Conservation (phyloP, 1,140 invertebrate species). For the Hypothenemus hampei region DNA sequence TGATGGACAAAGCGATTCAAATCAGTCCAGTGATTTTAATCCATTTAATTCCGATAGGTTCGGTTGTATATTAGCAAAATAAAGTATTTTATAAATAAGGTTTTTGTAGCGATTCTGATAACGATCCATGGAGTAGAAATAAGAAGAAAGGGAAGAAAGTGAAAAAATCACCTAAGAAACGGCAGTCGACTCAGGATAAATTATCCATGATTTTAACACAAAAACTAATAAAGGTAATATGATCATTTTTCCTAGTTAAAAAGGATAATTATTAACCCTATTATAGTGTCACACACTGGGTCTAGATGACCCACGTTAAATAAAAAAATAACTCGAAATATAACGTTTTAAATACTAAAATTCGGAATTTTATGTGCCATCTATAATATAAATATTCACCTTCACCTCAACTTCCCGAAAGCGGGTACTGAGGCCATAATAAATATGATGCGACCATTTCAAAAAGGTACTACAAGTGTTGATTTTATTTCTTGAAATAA, state of each 20-base stretch:
- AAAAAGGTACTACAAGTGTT: too few relatives aligned
- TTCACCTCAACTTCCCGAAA: too few relatives aligned
- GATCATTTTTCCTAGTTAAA: background rate
- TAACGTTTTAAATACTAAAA: background rate
- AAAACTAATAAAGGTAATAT: constrained; percentile 43
- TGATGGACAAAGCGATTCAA: constrained; percentile 61
- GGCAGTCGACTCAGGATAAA: constrained; percentile 69
- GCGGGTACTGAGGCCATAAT: too few relatives aligned
- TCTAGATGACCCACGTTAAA: too few relatives aligned
- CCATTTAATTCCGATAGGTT: constrained; percentile 70
- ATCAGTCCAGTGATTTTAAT: constrained; percentile 77
- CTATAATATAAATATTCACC: background rate
- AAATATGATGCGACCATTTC: too few relatives aligned
- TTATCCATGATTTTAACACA: constrained; percentile 62
- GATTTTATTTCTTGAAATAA: too few relatives aligned
- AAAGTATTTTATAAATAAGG: too few relatives aligned
- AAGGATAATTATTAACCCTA: background rate
- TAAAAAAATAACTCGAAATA: background rate
- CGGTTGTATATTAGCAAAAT: too few relatives aligned
- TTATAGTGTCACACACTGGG: too few relatives aligned
- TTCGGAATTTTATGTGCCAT: background rate
- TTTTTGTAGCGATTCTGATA: constrained; percentile 63
- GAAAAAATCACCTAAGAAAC: constrained; percentile 62
- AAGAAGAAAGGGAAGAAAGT: constrained; percentile 68
- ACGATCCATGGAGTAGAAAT: constrained; percentile 79